A percentile compares a stretch with the other conserved stretches of the same genome.
phyloP scores from a whole-genome alignment of 2,888 invertebrate genomes.

The Cryptus armator region DNA sequence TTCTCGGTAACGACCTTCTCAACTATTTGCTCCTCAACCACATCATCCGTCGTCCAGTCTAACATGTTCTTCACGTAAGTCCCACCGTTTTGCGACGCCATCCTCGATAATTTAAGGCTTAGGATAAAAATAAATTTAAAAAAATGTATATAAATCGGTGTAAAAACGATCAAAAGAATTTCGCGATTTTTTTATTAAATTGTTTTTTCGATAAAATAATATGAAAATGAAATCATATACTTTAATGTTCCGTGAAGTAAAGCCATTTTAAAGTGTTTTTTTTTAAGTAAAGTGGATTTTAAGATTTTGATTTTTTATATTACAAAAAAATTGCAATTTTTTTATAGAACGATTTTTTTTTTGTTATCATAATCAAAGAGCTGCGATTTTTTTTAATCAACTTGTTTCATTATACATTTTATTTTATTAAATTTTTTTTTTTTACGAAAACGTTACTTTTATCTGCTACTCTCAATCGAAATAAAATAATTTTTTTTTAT shows the following conservation, averaged over 20 bases:
- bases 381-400: not conserved
- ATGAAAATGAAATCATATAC: too few relatives aligned
- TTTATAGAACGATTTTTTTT: too few relatives aligned
- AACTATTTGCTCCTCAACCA: too few relatives aligned
- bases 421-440: not conserved
- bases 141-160: not conserved
- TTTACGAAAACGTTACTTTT: not conserved
- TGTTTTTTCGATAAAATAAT: too few relatives aligned
- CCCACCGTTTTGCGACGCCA: conserved; percentile 48
- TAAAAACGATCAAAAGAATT: not conserved
- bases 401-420: too few relatives aligned
- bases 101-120: conserved; percentile 43
- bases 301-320: too few relatives aligned
- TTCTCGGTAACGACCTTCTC: too few relatives aligned
- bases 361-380: not conserved
- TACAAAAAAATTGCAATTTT: too few relatives aligned
- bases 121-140: conserved; percentile 5
- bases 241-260: too few relatives aligned
- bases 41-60: conserved; percentile 63
- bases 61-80: conserved; percentile 58
- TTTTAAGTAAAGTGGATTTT: too few relatives aligned
- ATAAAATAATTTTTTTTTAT: not conserved
- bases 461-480: not conserved
- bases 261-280: too few relatives aligned
- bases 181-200: too few relatives aligned